Percentiles rank a stretch among this genome's conserved stretches.
phyloP scores from a whole-genome alignment of 1,140 invertebrate genomes.

The Drepana arcuata region DNA sequence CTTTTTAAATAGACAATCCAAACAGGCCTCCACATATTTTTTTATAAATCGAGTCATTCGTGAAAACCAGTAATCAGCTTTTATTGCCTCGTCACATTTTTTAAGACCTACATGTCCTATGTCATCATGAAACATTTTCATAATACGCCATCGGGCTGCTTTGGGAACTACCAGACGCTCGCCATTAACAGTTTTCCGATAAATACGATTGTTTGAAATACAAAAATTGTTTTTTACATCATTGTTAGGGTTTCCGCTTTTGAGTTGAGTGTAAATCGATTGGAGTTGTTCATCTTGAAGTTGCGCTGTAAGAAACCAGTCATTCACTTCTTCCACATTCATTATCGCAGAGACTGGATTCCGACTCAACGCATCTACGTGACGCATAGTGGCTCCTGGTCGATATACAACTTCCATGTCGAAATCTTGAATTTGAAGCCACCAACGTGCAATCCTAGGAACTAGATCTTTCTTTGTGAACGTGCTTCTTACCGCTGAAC shows the following conservation, averaged over 20 bases:
- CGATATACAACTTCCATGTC: constrained; percentile 13
- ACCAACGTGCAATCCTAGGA: constrained; percentile 41
- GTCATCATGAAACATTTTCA: constrained; percentile 17
- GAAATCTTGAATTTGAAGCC: constrained; percentile 31
- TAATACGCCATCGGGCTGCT: constrained; percentile 16
- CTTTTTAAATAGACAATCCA: constrained; percentile 22
- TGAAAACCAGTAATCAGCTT: constrained; percentile 21
- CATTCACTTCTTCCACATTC: background rate
- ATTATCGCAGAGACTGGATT: constrained; percentile 9
- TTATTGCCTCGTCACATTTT: constrained; percentile 17
- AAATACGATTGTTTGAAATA: constrained; percentile 2
- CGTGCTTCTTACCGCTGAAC: constrained; percentile 31
- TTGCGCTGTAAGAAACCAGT: constrained; percentile 11
- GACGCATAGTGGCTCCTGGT: constrained; percentile 5
- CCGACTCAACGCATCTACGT: constrained; percentile 41
- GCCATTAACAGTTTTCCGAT: constrained; percentile 11
- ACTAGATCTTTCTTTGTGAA: constrained; percentile 33
- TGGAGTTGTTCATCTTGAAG: background rate
- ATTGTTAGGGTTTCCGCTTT: background rate
- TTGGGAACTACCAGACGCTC: constrained; percentile 19
- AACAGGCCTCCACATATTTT: constrained; percentile 23
- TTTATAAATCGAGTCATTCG: constrained; percentile 20
- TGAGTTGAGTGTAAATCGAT: background rate
- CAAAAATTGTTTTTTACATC: constrained; percentile 8
- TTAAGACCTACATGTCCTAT: constrained; percentile 18